Base-by-base conservation (phyloP, 2,888 invertebrate species). In the Drosophila borborema region DNA sequence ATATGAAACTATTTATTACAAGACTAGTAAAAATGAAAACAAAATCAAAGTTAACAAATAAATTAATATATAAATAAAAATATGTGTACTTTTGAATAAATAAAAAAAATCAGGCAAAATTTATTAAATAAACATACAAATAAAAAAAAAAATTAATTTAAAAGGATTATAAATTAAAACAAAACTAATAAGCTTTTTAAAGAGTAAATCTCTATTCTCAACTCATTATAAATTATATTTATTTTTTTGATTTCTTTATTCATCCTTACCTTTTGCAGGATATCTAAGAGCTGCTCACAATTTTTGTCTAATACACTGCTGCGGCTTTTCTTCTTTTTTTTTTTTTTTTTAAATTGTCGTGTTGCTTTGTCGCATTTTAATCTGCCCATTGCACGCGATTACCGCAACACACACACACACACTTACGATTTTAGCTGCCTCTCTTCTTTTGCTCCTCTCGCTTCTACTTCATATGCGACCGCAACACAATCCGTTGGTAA, bases 341-440 rank as follows among this genome's bases (percentile, higher is more conserved):
- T 23, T 23, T 20, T 20, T 20, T 38, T 75, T 86, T 86, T 81
- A 80, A 82, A 76, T 88, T 86, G 86, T 84, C 79, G 89, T 86
- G 89, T 89, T 82, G 82, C 87, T 82, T 86, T 86, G 82, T 81
- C 76, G 89, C 77, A 83, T 80, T 83, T 85, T 89, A 89, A 87
- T 86, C 81, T 86, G 80, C 74, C 64, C 78, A 69, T 66, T 74
- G 75, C 87, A 87, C 89, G 87, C 87, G 83, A 87, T 86, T 82
- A 75, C 80, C 65, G 71, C 55, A 31, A 16, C 62, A 41, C 48
- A 38, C 40, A 38, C 63, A 3, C 38, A 40, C 38, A 8, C 9
- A 9, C n/a, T n/a, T 9, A 28, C 18, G n/a, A 4, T 36, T 2
- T 2, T n/a, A n/a, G 18, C 53, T 28, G 0, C 20, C 40, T 10